A percentile compares a stretch with the other conserved stretches of the same genome.
Evolutionary conservation across 2,797 vertebrate species (phyloP).

Genomic region (Thamnophis elegans): DNA sequence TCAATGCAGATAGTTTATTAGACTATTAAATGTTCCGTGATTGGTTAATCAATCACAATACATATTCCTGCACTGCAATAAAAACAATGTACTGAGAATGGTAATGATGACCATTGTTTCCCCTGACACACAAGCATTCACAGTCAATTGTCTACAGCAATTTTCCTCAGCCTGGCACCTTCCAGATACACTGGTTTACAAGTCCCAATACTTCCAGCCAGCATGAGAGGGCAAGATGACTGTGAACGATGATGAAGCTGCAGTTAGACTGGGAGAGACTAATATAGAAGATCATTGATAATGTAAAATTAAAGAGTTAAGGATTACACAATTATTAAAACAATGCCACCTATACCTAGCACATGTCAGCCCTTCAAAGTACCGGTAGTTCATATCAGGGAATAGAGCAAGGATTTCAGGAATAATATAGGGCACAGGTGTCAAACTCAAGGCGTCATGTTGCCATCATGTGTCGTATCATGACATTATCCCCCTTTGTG

Average conservation of each 20-base stretch:
- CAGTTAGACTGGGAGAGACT: neutral
- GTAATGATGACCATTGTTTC: neutral
- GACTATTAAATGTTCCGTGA: neutral
- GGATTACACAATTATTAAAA: neutral
- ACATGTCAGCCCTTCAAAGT: neutral
- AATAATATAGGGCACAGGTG: neutral
- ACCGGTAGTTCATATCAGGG: neutral
- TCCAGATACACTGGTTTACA: neutral
- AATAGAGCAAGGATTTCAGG: neutral
- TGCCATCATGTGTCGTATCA: too few relatives aligned
- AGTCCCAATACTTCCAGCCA: neutral
- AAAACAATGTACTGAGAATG: neutral
- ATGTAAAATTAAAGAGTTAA: neutral
- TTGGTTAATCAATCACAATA: slow-evolving; percentile 10
- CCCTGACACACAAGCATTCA: neutral
- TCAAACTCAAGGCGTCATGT: too few relatives aligned
- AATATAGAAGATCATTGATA: neutral
- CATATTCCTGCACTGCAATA: neutral
- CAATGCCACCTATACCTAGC: neutral
- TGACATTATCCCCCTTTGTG: too few relatives aligned
- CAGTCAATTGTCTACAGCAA: neutral
- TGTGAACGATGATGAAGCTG: neutral
- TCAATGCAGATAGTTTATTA: neutral
- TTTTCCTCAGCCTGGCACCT: neutral
- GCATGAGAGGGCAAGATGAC: neutral